phyloP scores from a whole-genome alignment of 2,797 vertebrate species.

The Siniperca obscura region DNA sequence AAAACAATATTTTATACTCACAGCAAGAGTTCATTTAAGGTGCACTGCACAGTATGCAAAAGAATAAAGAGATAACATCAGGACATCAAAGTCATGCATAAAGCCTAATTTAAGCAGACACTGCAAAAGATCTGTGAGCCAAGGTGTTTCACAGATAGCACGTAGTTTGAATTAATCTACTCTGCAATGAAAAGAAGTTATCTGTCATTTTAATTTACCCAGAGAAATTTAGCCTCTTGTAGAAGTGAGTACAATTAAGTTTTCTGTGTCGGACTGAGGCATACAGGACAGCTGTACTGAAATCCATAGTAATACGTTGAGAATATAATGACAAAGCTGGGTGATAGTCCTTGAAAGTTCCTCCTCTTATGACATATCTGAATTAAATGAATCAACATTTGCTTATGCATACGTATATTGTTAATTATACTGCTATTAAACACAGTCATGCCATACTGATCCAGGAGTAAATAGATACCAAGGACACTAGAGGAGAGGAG shows the following conservation, averaged over 20 bases:
- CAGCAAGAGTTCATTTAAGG: conserved; percentile 44
- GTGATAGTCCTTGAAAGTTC: conserved; percentile 48
- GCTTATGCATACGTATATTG: neutral
- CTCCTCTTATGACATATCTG: conserved; percentile 11
- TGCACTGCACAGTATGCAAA: conserved; percentile 50
- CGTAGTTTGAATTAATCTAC: conserved; percentile 59
- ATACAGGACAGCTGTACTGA: conserved; percentile 13
- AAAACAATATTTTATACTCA: conserved; percentile 34
- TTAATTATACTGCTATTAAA: conserved; percentile 42
- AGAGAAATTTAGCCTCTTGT: conserved; percentile 51
- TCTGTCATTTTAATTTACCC: conserved; percentile 63
- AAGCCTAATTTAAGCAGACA: conserved; percentile 62
- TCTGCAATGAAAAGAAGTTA: conserved; percentile 57
- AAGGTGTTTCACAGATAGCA: conserved; percentile 53
- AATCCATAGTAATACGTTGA: conserved; percentile 34
- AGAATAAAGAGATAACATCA: conserved; percentile 50
- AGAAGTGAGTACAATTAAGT: conserved; percentile 52
- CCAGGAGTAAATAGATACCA: conserved; percentile 55
- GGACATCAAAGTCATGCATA: conserved; percentile 61
- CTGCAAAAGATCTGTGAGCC: conserved; percentile 57
- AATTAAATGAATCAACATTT: conserved; percentile 27
- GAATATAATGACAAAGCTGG: conserved; percentile 18
- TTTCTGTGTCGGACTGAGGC: conserved; percentile 44
- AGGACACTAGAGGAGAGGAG: conserved; percentile 53
- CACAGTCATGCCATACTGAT: conserved; percentile 32